These are phyloP conservation scores for Uria lomvia DNA, from an alignment of 2,113 vertebrate species.

Conservation along the genomic window DNA sequence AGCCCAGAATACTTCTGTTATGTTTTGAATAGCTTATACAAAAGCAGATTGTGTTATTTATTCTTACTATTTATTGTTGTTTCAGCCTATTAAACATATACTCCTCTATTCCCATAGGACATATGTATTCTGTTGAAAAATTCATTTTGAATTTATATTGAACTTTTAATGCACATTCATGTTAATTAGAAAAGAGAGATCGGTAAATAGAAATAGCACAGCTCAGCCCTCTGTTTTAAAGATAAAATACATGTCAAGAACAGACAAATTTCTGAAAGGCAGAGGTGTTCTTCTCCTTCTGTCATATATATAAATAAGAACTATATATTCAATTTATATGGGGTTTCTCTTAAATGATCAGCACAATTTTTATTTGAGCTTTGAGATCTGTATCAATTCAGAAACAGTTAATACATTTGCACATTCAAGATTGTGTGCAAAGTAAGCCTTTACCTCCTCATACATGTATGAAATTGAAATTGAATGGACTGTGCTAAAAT, in stretches of 20 bases:
- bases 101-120: background rate
- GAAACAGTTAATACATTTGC: background rate
- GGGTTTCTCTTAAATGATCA: background rate
- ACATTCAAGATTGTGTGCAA: background rate
- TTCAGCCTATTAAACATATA: background rate
- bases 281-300: background rate
- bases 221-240: background rate
- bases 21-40: background rate
- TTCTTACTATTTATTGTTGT: background rate
- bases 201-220: background rate
- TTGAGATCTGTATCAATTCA: background rate
- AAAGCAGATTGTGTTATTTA: slow-evolving; percentile 22
- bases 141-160: background rate
- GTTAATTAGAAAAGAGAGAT: background rate
- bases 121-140: background rate
- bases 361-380: background rate
- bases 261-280: background rate
- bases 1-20: background rate
- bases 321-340: background rate
- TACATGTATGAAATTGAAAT: background rate
- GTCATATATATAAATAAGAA: background rate
- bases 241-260: background rate
- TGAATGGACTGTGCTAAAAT: background rate
- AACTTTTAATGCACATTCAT: background rate
- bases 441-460: background rate